These are phyloP conservation scores for Tachyglossus aculeatus DNA, from an alignment of 2,797 vertebrate genomes.

Conservation along the genomic window DNA sequence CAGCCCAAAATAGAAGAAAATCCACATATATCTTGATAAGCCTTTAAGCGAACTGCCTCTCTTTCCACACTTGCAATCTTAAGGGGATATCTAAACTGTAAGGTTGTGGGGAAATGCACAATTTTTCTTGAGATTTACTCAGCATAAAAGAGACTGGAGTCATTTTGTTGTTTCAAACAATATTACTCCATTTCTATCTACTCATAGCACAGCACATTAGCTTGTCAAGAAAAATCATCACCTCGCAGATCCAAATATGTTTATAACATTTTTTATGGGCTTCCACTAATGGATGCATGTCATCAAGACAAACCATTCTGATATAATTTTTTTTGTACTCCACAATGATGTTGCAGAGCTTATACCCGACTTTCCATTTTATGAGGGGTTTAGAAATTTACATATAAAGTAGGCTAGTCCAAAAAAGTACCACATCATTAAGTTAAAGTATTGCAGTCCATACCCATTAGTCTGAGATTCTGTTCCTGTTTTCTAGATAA, in stretches of 20 bases:
- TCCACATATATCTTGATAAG: not conserved
- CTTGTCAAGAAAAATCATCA: constrained; percentile 64
- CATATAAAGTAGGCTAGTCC: constrained; percentile 62
- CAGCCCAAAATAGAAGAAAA: too few relatives aligned
- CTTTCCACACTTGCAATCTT: not conserved
- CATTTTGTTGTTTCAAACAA: constrained; percentile 51
- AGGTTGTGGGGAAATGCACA: not conserved
- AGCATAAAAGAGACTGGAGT: constrained; percentile 20
- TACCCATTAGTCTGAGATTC: constrained; percentile 61
- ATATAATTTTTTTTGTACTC: constrained; percentile 34
- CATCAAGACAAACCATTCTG: constrained; percentile 53
- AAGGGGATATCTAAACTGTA: not conserved
- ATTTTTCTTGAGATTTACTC: constrained; percentile 46
- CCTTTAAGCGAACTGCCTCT: not conserved
- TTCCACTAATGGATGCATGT: constrained; percentile 47
- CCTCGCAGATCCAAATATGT: constrained; percentile 49
- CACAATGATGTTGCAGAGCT: constrained; percentile 35
- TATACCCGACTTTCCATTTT: constrained; percentile 54
- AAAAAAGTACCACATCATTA: constrained; percentile 53
- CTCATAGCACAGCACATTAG: constrained; percentile 45
- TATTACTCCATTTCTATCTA: constrained; percentile 54
- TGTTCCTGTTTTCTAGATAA: constrained; percentile 47
- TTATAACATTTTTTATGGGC: constrained; percentile 58
- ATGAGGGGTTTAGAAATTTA: constrained; percentile 57
- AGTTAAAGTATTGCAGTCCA: constrained; percentile 44